Conservation (phyloP, 92 coral and sea anemone species). For the Pocillopora meandrina region DNA sequence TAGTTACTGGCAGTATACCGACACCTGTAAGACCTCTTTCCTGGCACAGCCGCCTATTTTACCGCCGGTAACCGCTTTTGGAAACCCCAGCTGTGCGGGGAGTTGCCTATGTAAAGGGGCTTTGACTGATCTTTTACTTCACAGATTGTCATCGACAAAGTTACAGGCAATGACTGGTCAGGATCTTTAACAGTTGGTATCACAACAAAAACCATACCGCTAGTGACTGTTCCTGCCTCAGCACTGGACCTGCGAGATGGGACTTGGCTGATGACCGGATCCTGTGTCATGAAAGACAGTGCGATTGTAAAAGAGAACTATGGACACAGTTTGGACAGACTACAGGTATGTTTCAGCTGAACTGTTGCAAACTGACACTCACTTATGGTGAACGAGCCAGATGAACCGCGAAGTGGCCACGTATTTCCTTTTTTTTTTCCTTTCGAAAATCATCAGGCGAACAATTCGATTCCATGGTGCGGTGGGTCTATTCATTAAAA, state of each 20-base stretch:
- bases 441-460: no score
- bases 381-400: no score
- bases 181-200: slow-evolving; percentile 89
- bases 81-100: no score
- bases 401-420: no score
- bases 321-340: slow-evolving; percentile 84
- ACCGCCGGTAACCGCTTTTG: no score
- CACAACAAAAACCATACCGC: slow-evolving; percentile 85
- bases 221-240: slow-evolving; percentile 70
- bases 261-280: slow-evolving; percentile 84
- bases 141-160: slow-evolving; percentile 83
- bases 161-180: slow-evolving; percentile 78
- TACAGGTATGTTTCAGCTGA: slow-evolving; percentile 62
- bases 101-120: neutral
- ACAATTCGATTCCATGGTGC: no score
- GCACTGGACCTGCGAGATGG: slow-evolving; percentile 88
- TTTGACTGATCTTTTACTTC: neutral
- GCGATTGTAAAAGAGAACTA: slow-evolving; percentile 85
- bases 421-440: no score
- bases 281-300: slow-evolving; percentile 85
- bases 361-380: no score
- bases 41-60: no score
- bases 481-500: no score
- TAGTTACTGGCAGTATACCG: no score
- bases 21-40: no score